A percentile compares a stretch with the other conserved stretches of the same genome.
Evolutionary conservation across 2,797 vertebrate species (phyloP).

Genomic region (Epinephelus malabaricus): DNA sequence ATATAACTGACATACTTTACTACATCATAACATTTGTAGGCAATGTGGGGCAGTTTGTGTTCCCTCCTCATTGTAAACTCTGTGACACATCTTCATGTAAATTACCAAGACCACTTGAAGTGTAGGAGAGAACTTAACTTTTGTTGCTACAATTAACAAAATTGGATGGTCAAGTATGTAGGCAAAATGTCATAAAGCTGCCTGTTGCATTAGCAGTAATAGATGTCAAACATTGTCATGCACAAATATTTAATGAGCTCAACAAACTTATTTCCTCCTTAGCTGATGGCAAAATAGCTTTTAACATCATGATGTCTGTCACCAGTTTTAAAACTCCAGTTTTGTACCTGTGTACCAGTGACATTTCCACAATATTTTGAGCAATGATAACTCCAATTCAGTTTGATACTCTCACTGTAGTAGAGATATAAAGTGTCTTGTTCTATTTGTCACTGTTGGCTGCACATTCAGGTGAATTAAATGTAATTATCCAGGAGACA

Average conservation of each 20-base stretch:
- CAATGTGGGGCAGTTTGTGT: neutral
- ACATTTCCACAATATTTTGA: neutral
- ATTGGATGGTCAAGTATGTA: constrained; percentile 51
- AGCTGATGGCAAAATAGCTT: constrained; percentile 36
- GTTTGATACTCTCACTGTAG: neutral
- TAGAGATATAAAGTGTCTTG: neutral
- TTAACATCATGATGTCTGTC: constrained; percentile 13
- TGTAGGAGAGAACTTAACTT: constrained; percentile 41
- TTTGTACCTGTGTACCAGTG: neutral
- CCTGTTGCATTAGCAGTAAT: constrained; percentile 23
- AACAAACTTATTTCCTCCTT: neutral
- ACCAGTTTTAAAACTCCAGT: neutral
- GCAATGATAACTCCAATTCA: neutral
- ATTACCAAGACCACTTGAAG: constrained; percentile 19
- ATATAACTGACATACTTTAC: neutral
- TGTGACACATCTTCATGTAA: neutral
- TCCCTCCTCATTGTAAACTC: neutral
- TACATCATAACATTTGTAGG: neutral
- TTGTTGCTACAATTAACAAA: constrained; percentile 58
- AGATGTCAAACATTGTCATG: neutral
- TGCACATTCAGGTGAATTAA: neutral
- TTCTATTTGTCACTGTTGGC: neutral
- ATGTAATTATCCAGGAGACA: neutral
- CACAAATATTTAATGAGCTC: constrained; percentile 12
- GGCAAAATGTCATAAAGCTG: constrained; percentile 43